These are phyloP conservation scores for Lonchura striata DNA, from an alignment of 2,113 vertebrate genomes.

Conservation along the genomic window DNA sequence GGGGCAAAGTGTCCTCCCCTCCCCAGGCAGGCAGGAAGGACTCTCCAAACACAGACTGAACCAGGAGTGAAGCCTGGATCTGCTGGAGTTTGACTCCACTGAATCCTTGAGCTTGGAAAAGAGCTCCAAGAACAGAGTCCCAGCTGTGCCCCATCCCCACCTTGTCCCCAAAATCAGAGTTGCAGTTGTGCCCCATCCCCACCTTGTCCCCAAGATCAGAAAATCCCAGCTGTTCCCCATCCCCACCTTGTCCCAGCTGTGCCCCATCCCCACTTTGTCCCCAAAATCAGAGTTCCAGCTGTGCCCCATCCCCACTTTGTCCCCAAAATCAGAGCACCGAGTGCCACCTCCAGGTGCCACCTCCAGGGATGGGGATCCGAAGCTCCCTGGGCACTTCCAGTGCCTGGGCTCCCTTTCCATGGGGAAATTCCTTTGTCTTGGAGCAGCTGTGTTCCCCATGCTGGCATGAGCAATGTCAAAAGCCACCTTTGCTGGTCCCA, in stretches of 20 bases:
- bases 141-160: neutral
- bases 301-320: too few relatives aligned
- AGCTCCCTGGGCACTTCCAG: too few relatives aligned
- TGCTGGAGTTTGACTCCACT: neutral
- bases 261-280: too few relatives aligned
- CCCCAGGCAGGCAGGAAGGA: neutral
- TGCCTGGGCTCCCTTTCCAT: too few relatives aligned
- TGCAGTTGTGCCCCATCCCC: too few relatives aligned
- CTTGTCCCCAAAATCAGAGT: neutral
- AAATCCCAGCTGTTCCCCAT: too few relatives aligned
- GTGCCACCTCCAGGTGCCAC: too few relatives aligned
- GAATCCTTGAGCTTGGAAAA: neutral
- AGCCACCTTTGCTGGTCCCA: neutral
- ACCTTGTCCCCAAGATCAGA: too few relatives aligned
- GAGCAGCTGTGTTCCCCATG: rapidly evolving
- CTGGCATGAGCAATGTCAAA: neutral
- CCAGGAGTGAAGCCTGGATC: neutral
- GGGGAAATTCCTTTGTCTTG: neutral
- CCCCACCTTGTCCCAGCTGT: too few relatives aligned
- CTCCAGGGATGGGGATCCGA: too few relatives aligned
- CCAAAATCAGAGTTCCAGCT: too few relatives aligned
- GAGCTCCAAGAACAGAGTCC: neutral
- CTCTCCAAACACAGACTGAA: neutral
- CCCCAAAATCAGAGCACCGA: too few relatives aligned
- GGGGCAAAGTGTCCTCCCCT: neutral